These are phyloP conservation scores for Microcebus tavaratra DNA, from an alignment of 2,113 vertebrate species.

Conservation along the genomic window DNA sequence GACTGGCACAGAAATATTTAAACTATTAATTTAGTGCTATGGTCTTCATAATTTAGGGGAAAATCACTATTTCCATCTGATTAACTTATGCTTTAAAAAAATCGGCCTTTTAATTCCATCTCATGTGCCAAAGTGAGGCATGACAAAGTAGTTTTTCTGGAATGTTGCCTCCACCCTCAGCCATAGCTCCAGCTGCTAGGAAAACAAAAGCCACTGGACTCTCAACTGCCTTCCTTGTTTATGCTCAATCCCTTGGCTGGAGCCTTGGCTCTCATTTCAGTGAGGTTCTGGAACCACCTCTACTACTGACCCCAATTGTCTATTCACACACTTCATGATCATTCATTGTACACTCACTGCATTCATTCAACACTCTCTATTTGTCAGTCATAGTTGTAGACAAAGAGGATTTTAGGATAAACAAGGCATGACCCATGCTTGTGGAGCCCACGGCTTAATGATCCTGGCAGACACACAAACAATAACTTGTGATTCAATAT, in stretches of 20 bases:
- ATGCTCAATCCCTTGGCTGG: background rate
- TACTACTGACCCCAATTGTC: background rate
- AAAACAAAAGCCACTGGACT: background rate
- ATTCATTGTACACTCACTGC: background rate
- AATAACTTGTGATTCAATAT: slow-evolving; percentile 18
- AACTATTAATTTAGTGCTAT: background rate
- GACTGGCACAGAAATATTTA: background rate
- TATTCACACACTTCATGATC: background rate
- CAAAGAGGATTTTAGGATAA: background rate
- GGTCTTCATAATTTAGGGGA: background rate
- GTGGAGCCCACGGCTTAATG: background rate
- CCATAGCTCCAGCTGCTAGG: background rate
- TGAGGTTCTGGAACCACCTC: background rate
- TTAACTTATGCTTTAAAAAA: background rate
- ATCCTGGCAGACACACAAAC: background rate
- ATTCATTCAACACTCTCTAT: background rate
- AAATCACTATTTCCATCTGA: background rate
- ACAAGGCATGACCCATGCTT: background rate
- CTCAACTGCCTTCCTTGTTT: background rate
- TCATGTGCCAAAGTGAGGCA: background rate
- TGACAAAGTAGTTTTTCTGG: background rate
- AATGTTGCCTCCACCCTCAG: background rate
- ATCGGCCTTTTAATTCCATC: background rate
- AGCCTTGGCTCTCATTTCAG: background rate
- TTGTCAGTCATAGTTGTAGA: background rate